A percentile compares a stretch with the other conserved stretches of the same genome.
These are phyloP conservation scores for Halictus rubicundus DNA, from an alignment of 1,140 invertebrate species.

Conservation along the genomic window DNA sequence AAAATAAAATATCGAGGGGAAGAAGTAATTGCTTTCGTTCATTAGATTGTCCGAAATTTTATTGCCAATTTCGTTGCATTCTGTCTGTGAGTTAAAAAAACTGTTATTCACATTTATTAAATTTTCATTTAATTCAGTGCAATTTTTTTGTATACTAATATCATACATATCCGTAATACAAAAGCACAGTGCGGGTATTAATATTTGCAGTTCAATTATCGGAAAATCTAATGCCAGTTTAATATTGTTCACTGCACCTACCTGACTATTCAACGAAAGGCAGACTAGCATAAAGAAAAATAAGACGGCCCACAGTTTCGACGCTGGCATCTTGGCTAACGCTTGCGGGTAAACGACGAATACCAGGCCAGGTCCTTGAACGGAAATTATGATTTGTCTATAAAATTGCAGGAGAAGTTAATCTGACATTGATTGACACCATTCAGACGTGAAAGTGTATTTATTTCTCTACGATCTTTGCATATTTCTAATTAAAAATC, in stretches of 20 bases:
- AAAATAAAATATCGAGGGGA: background rate
- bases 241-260: conserved; percentile 74
- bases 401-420: conserved; percentile 68
- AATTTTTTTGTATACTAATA: too few species aligned
- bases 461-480: background rate
- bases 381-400: conserved; percentile 71
- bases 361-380: conserved; percentile 91
- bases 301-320: conserved; percentile 91
- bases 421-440: conserved; percentile 57
- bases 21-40: background rate
- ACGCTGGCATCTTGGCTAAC: conserved; percentile 92
- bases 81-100: too few species aligned
- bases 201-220: background rate
- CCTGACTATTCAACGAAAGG: conserved; percentile 94
- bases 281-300: conserved; percentile 96
- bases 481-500: background rate
- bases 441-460: conserved; percentile 6
- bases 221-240: background rate
- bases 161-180: too few species aligned
- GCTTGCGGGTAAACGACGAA: conserved; percentile 95
- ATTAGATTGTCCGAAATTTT: background rate
- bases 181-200: too few species aligned
- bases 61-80: background rate
- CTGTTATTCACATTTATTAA: too few species aligned
- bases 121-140: too few species aligned